Evolutionary conservation across 2,888 invertebrate species (phyloP).

Genomic region (Microctonus brassicae): DNA sequence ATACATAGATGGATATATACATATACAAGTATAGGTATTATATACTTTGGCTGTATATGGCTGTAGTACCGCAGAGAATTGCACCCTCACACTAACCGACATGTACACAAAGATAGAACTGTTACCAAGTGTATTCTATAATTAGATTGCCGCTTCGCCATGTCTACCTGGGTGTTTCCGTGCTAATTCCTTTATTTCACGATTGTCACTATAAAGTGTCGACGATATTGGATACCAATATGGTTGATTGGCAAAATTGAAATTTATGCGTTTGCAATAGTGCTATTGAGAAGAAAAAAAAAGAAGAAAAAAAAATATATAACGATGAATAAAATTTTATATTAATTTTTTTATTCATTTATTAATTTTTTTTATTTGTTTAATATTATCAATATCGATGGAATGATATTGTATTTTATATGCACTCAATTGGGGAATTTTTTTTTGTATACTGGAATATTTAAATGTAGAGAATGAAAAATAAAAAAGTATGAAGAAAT

Average conservation of each 20-base stretch:
- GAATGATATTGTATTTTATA: not conserved
- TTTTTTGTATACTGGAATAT: too few relatives aligned
- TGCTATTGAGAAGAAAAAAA: not conserved
- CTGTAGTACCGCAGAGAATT: not conserved
- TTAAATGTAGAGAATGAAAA: too few relatives aligned
- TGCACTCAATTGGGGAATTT: not conserved
- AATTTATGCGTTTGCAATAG: not conserved
- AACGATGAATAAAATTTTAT: not conserved
- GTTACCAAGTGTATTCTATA: slow-evolving; percentile 26
- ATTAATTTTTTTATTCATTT: slow-evolving; percentile 6
- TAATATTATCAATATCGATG: not conserved
- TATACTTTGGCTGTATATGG: not conserved
- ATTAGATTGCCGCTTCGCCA: slow-evolving; percentile 26
- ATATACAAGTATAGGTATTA: not conserved
- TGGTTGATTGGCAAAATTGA: not conserved
- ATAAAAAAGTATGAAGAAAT: too few relatives aligned
- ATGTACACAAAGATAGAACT: not conserved
- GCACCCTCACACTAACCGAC: not conserved
- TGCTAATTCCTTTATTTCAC: slow-evolving; percentile 27
- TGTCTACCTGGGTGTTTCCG: slow-evolving; percentile 24
- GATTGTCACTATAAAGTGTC: slow-evolving; percentile 11
- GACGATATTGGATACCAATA: not conserved
- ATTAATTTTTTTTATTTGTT: not conserved
- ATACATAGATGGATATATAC: not conserved
- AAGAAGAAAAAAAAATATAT: not conserved